phyloP scores from a whole-genome alignment of 2,888 invertebrate genomes.

The Plebejus anna region DNA sequence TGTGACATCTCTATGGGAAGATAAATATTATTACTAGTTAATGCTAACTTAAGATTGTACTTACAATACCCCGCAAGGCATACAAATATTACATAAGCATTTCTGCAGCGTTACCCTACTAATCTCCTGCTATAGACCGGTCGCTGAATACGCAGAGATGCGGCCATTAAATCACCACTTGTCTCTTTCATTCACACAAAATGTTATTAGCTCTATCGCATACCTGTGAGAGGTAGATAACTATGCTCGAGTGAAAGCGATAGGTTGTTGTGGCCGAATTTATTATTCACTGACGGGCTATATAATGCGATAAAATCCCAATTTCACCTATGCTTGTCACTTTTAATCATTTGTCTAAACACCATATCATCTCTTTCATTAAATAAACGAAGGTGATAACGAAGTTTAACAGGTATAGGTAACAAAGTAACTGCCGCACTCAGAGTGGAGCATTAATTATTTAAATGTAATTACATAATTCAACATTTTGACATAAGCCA shows the following conservation, averaged over 20 bases:
- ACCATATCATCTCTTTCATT: too few species aligned
- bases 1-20: neutral
- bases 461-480: too few species aligned
- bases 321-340: too few species aligned
- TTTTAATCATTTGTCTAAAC: too few species aligned
- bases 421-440: neutral
- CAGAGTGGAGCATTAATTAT: too few species aligned
- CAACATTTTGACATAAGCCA: too few species aligned
- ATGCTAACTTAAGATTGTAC: neutral
- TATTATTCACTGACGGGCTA: too few species aligned
- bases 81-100: neutral
- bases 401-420: neutral
- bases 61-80: neutral
- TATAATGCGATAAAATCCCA: too few species aligned
- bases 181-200: neutral
- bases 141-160: neutral
- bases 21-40: slow-evolving; percentile 1
- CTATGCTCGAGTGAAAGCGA: too few species aligned
- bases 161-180: neutral
- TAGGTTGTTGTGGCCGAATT: too few species aligned
- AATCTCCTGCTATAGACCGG: neutral
- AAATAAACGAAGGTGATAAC: too few species aligned
- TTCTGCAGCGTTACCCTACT: neutral
- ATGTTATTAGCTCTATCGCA: neutral
- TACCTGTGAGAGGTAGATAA: too few species aligned